phyloP scores from a whole-genome alignment of 2,797 vertebrate genomes.

The Gadopsis bispinosus region DNA sequence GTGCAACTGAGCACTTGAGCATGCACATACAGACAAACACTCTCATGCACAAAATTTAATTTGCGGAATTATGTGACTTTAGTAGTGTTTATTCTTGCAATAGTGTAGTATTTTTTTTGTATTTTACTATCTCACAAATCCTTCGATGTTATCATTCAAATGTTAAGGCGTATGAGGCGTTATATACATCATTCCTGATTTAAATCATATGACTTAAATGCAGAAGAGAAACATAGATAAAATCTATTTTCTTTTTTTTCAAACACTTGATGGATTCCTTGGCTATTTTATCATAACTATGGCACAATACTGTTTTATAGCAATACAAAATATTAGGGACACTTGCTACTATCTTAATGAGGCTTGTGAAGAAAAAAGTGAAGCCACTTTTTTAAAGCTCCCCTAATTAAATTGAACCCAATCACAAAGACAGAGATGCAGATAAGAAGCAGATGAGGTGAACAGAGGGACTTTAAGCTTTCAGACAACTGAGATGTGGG shows the following conservation, averaged over 20 bases:
- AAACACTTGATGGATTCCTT: too few relatives aligned
- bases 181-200: background rate
- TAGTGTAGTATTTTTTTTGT: background rate
- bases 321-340: too few relatives aligned
- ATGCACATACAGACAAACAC: background rate
- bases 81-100: background rate
- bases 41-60: background rate
- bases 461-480: background rate
- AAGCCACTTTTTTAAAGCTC: background rate
- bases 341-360: background rate
- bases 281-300: background rate
- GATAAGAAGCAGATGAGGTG: slow-evolving; percentile 5
- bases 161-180: background rate
- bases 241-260: background rate
- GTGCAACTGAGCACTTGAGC: background rate
- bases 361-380: background rate
- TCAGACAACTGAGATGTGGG: background rate
- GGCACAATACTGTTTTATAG: background rate
- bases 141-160: background rate
- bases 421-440: background rate
- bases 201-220: background rate
- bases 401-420: slow-evolving; percentile 1
- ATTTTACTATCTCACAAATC: background rate
- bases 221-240: background rate
- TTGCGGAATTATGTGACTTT: background rate